Conservation (phyloP, 2,113 vertebrate genomes). For the Lates calcarifer region DNA sequence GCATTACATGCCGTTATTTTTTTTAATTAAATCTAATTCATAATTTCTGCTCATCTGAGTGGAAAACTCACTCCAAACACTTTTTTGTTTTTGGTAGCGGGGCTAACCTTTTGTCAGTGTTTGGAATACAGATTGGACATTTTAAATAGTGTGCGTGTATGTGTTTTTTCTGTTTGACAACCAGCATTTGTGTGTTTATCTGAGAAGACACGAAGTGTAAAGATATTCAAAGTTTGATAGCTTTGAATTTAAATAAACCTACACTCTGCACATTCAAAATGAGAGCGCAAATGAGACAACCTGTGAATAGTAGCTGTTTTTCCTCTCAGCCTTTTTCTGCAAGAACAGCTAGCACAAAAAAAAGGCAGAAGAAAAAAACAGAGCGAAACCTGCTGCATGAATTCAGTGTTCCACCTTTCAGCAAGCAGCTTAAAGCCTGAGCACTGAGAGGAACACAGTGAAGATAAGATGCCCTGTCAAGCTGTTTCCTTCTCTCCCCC, state of each 20-base stretch:
- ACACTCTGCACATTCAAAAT: slow-evolving; percentile 46
- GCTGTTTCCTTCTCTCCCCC: slow-evolving; percentile 51
- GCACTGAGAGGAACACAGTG: slow-evolving; percentile 58
- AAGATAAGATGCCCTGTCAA: slow-evolving; percentile 75
- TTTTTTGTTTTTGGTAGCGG: slow-evolving; percentile 30
- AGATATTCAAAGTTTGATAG: slow-evolving; percentile 18
- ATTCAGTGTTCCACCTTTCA: slow-evolving; percentile 66
- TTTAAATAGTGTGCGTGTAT: slow-evolving; percentile 11
- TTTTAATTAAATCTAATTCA: slow-evolving; percentile 18
- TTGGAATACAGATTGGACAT: slow-evolving; percentile 62
- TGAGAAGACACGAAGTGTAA: slow-evolving; percentile 8
- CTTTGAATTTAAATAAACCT: slow-evolving; percentile 54
- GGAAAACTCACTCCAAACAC: slow-evolving; percentile 34
- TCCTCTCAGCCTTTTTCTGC: slow-evolving; percentile 24
- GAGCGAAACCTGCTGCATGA: slow-evolving; percentile 54
- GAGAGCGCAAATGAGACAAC: slow-evolving; percentile 54
- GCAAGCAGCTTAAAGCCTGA: slow-evolving; percentile 60
- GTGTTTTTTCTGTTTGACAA: neutral
- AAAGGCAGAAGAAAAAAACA: too few species aligned
- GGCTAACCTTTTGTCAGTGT: slow-evolving; percentile 50
- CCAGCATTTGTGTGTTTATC: slow-evolving; percentile 23
- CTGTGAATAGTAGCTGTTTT: slow-evolving; percentile 46
- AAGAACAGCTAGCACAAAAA: slow-evolving; percentile 24
- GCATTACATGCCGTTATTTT: neutral
- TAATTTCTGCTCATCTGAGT: slow-evolving; percentile 29